Evolutionary conservation across 2,113 vertebrate species (phyloP).

Genomic region (Papio anubis): DNA sequence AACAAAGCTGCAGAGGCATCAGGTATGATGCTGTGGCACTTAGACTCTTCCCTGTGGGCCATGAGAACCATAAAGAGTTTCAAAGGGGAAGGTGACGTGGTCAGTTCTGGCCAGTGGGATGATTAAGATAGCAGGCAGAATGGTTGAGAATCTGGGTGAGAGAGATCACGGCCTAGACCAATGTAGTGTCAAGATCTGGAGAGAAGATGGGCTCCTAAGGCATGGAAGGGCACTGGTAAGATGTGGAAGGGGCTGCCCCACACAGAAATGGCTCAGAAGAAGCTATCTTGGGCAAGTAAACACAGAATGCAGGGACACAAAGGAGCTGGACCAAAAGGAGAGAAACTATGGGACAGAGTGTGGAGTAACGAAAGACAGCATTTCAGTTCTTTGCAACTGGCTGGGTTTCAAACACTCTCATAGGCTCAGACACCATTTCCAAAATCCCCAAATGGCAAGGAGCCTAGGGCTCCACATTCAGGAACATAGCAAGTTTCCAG

Average conservation of each 20-base stretch:
- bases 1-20: neutral
- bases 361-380: neutral
- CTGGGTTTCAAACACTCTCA: slow-evolving; percentile 27
- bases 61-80: slow-evolving; percentile 15
- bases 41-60: neutral
- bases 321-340: neutral
- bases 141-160: neutral
- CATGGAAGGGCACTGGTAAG: neutral
- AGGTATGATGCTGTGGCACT: neutral
- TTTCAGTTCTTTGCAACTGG: neutral
- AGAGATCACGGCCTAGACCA: neutral
- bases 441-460: slow-evolving; percentile 4
- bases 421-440: neutral
- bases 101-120: neutral
- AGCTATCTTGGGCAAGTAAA: neutral
- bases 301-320: neutral
- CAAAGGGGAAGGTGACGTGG: neutral
- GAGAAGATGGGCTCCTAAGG: neutral
- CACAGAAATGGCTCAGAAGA: slow-evolving; percentile 7
- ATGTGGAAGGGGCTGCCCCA: neutral
- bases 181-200: neutral
- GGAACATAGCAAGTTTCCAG: neutral
- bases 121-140: slow-evolving; percentile 9
- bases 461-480: slow-evolving; percentile 1
- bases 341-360: neutral